Evolutionary conservation across 2,888 invertebrate species (phyloP), one percentile per base, ranked within the genome.

Genomic region (Drosophila fulvimacula): DNA sequence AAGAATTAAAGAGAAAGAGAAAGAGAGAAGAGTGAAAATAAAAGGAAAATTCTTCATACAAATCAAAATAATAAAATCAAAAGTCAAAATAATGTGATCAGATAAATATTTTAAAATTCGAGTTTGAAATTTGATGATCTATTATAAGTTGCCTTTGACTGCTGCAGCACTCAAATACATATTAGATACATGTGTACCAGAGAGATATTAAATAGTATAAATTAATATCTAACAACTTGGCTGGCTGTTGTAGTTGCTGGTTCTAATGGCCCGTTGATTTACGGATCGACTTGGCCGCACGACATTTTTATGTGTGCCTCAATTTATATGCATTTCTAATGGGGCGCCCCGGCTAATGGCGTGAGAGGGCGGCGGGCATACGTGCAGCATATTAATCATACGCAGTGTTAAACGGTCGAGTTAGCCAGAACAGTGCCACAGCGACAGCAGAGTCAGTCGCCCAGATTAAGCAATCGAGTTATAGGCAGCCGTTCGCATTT

Each of bases 251-350:
- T 34, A 61, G 65, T 49, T 60, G 66, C 15, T 68, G 67, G 56
- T 38, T 75, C 67, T 84, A 86, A 84, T 88, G 72, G 83, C 41
- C 66, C 73, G 67, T 72, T 86, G 87, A 84, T 84, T 84, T 88
- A 84, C 74, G 87, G 51, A 63, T 63, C 30, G 62, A 48, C 49
- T 51, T 69, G 70, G 59, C 57, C 69, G 58, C 63, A 38, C 58
- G 89, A 84, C 89, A 76, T 67, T 86, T 88, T 82, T 69, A 88
- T 86, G 81, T 67, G 44, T 69, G 78, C 69, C 69, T 73, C 80
- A 42, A 75, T 80, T 75, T 82, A 80, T 88, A 82, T 84, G 83
- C 89, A 88, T 73, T 82, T 82, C 63, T 81, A 81, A 80, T 80
- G 73, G 78, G 73, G 55, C 62, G 62, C 64, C 41, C 36, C 36